These are phyloP conservation scores for Neogobius melanostomus DNA, from an alignment of 2,113 vertebrate species.

Conservation along the genomic window DNA sequence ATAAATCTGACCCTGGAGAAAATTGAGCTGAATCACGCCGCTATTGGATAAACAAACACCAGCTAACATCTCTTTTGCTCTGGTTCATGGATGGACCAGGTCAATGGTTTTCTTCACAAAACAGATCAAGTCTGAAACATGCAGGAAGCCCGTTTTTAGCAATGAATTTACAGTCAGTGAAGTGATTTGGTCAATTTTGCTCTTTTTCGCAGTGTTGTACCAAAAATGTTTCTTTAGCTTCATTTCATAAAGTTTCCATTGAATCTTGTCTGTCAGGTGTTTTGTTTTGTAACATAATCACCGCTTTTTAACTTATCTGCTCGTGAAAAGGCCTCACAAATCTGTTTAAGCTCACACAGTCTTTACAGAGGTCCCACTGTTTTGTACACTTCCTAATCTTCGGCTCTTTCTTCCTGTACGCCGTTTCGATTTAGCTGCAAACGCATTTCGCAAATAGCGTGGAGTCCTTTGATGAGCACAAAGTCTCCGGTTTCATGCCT, in stretches of 20 bases:
- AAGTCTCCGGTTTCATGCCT: background rate
- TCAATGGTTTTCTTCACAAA: no score
- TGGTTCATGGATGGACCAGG: no score
- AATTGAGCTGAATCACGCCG: no score
- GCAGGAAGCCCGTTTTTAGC: no score
- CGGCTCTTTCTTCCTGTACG: background rate
- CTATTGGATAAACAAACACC: no score
- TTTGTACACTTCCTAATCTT: background rate
- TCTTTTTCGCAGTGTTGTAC: no score
- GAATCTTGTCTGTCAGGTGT: background rate
- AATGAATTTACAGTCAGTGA: no score
- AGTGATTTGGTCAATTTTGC: no score
- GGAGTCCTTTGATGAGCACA: background rate
- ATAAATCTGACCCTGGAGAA: no score
- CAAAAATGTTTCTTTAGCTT: no score
- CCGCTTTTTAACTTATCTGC: background rate
- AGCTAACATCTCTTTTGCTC: no score
- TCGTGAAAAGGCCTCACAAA: background rate
- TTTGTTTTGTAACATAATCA: background rate
- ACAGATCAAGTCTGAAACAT: no score
- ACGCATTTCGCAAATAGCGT: background rate
- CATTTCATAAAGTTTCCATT: background rate
- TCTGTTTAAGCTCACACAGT: background rate
- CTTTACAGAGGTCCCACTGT: background rate
- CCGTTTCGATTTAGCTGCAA: background rate